Conservation (phyloP, 2,113 vertebrate genomes). For the Engraulis encrasicolus region DNA sequence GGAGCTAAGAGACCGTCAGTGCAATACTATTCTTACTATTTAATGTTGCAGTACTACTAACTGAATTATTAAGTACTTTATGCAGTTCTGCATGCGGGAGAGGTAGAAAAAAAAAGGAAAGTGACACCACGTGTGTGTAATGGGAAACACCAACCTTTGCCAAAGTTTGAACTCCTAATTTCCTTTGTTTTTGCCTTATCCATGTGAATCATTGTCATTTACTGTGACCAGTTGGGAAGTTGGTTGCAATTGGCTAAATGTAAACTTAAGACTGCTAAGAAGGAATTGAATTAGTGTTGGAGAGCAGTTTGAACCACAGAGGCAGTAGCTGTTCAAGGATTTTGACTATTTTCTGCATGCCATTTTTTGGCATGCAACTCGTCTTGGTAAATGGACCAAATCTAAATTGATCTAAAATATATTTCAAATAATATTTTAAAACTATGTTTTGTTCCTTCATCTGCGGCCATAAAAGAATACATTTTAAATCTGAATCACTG, state of each 20-base stretch:
- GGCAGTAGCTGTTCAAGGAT: constrained; percentile 57
- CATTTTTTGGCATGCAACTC: background rate
- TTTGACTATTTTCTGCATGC: constrained; percentile 40
- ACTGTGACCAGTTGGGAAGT: background rate
- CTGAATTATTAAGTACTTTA: constrained; percentile 44
- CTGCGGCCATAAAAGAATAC: background rate
- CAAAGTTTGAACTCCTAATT: constrained; percentile 73
- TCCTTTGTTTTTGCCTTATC: constrained; percentile 62
- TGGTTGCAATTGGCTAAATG: constrained; percentile 16
- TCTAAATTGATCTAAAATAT: background rate
- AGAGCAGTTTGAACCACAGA: constrained; percentile 51
- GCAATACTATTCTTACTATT: constrained; percentile 54
- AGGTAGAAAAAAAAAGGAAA: constrained; percentile 42
- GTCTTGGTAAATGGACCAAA: background rate
- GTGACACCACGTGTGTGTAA: constrained; percentile 36
- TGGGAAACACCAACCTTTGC: constrained; percentile 67
- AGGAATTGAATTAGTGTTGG: background rate
- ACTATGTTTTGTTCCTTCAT: background rate
- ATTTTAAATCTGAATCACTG: constrained; percentile 13
- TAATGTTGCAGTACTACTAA: constrained; percentile 51
- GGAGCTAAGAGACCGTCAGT: constrained; percentile 57
- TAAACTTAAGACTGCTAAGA: background rate
- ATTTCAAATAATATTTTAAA: background rate
- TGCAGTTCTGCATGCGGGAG: constrained; percentile 66
- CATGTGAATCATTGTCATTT: constrained; percentile 37